A percentile compares a stretch with the other conserved stretches of the same genome.
Conservation (phyloP, 2,797 vertebrate genomes). For the Sardinella longiceps region DNA sequence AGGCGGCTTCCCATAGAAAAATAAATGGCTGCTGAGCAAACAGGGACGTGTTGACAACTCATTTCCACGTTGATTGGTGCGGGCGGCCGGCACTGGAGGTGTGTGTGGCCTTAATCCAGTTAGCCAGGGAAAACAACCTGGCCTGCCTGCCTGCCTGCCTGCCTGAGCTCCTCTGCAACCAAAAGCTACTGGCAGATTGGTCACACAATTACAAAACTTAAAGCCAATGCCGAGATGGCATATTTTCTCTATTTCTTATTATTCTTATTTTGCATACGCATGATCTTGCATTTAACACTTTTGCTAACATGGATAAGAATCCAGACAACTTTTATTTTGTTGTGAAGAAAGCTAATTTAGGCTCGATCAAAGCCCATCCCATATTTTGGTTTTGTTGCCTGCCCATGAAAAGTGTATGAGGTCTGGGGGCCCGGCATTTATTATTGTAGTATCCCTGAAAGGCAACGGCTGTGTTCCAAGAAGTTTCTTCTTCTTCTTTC, state of each 20-base stretch:
- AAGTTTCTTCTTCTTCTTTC: slow-evolving; percentile 19
- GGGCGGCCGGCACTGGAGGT: slow-evolving; percentile 71
- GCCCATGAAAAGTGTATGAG: slow-evolving; percentile 38
- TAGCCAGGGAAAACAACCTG: slow-evolving; percentile 71
- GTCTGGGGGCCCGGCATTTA: slow-evolving; percentile 36
- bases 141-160: too few relatives aligned
- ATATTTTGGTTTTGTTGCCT: slow-evolving; percentile 8
- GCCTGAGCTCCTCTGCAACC: slow-evolving; percentile 62
- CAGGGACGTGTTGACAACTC: slow-evolving; percentile 79
- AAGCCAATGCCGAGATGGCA: slow-evolving; percentile 6
- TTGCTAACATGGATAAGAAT: background rate
- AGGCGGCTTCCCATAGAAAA: slow-evolving; percentile 73
- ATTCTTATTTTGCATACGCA: background rate
- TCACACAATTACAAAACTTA: background rate
- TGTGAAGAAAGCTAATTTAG: slow-evolving; percentile 1
- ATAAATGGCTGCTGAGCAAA: slow-evolving; percentile 79
- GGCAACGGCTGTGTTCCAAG: slow-evolving; percentile 20
- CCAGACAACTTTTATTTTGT: background rate
- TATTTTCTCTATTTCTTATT: background rate
- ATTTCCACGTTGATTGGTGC: slow-evolving; percentile 81
- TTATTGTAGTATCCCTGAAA: slow-evolving; percentile 28
- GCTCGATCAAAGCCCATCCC: slow-evolving; percentile 28
- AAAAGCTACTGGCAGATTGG: slow-evolving; percentile 53
- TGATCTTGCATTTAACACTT: background rate
- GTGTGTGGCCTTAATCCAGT: slow-evolving; percentile 83